Evolutionary conservation across 2,888 invertebrate species (phyloP).

Genomic region (Callimorpha dominula): DNA sequence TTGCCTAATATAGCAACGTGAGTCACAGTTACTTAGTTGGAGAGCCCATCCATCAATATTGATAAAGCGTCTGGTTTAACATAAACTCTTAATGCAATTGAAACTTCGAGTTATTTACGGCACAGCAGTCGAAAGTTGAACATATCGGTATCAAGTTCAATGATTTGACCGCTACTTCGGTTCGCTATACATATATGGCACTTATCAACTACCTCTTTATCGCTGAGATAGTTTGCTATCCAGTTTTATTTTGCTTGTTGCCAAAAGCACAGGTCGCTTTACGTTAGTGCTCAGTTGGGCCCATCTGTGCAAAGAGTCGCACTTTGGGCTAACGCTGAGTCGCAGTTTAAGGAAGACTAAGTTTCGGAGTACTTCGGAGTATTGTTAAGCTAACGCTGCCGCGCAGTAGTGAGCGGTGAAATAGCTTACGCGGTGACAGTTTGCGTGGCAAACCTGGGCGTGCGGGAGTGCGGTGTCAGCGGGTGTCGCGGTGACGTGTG

Average conservation of each 20-base stretch:
- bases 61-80: constrained; percentile 29
- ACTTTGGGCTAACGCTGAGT: not conserved
- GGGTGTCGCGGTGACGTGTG: constrained; percentile 64
- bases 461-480: constrained; percentile 26
- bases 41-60: constrained; percentile 30
- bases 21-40: constrained; percentile 25
- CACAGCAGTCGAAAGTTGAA: constrained; percentile 2
- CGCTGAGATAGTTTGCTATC: not conserved
- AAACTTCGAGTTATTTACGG: constrained; percentile 26
- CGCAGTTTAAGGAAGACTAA: not conserved
- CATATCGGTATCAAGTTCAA: constrained; percentile 20
- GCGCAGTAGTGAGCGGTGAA: constrained; percentile 4
- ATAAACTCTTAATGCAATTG: constrained; percentile 21
- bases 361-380: not conserved
- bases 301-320: not conserved
- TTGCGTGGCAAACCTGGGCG: constrained; percentile 40
- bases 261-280: not conserved
- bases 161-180: constrained; percentile 13
- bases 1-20: constrained; percentile 35
- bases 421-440: constrained; percentile 11
- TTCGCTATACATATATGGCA: constrained; percentile 4
- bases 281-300: not conserved
- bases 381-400: too few relatives aligned
- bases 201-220: constrained; percentile 6
- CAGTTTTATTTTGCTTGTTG: too few relatives aligned